Percentiles rank a stretch among this genome's conserved stretches.
These are phyloP conservation scores for Remorina albescens DNA, from an alignment of 2,797 vertebrate genomes.

Conservation along the genomic window DNA sequence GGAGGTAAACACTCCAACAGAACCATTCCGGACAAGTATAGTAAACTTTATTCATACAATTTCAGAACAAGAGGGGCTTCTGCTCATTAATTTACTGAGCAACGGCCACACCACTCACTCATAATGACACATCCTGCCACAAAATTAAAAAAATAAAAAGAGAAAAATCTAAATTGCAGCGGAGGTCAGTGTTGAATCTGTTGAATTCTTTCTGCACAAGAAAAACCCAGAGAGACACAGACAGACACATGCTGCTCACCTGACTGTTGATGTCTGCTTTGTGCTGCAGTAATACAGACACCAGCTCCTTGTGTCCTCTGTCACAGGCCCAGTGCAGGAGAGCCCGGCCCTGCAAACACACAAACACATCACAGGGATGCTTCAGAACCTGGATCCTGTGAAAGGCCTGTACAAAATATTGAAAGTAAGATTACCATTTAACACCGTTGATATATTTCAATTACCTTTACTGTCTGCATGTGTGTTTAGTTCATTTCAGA, in stretches of 20 bases:
- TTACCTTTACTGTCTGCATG: not conserved
- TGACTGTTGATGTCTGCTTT: constrained; percentile 94
- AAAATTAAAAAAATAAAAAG: not conserved
- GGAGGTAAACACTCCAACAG: not conserved
- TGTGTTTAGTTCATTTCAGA: not conserved
- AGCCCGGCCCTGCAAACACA: constrained; percentile 87
- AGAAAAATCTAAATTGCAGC: not conserved
- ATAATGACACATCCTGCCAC: not conserved
- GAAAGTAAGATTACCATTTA: not conserved
- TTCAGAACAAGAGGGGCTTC: not conserved
- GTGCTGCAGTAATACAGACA: constrained; percentile 90
- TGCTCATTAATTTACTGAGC: not conserved
- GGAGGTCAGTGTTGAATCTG: no score
- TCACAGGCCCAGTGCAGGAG: constrained; percentile 97
- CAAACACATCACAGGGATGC: not conserved
- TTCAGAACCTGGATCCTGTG: not conserved
- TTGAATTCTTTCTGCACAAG: not conserved
- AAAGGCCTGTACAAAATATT: not conserved
- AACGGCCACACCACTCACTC: not conserved
- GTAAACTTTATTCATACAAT: not conserved
- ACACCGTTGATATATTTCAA: not conserved
- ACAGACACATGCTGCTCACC: constrained; percentile 82
- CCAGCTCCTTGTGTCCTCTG: constrained; percentile 95
- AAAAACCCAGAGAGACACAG: not conserved
- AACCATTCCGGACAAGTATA: not conserved